These are phyloP conservation scores for Nemurella pictetii DNA, from an alignment of 2,888 invertebrate genomes.

Conservation along the genomic window DNA sequence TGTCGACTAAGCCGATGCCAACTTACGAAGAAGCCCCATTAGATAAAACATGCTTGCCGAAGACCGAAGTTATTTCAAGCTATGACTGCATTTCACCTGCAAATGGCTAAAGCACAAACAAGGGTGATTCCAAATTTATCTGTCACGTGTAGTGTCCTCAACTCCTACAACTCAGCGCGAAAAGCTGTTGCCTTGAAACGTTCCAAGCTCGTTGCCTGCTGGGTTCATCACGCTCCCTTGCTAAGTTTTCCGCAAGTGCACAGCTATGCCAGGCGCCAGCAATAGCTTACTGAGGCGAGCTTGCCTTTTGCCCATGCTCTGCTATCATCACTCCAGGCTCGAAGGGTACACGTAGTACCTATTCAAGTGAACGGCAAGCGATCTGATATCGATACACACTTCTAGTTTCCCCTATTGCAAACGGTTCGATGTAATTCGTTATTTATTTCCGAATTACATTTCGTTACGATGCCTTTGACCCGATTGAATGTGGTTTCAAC, in stretches of 20 bases:
- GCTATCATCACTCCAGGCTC: not conserved
- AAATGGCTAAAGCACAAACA: not conserved
- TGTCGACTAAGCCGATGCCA: not conserved
- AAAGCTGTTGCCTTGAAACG: not conserved
- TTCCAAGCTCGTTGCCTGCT: not conserved
- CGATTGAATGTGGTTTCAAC: not conserved
- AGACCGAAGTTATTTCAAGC: not conserved
- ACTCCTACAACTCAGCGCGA: not conserved
- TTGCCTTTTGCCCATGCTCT: too few relatives aligned
- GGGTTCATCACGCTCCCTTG: not conserved
- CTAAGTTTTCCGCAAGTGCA: not conserved
- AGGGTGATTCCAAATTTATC: not conserved
- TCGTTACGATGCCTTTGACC: not conserved
- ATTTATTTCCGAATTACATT: constrained; percentile 9
- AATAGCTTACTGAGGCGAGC: too few relatives aligned
- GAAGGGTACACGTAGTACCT: not conserved
- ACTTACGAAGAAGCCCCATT: not conserved
- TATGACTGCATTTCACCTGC: not conserved
- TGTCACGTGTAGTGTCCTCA: not conserved
- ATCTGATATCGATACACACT: not conserved
- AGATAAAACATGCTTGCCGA: not conserved
- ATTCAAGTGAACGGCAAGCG: not conserved
- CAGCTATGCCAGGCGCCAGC: not conserved
- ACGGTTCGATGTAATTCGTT: not conserved
- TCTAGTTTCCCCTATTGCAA: not conserved